A percentile compares a stretch with the other conserved stretches of the same genome.
Conservation (phyloP, 2,888 invertebrate species). For the Bombylius discolor region DNA sequence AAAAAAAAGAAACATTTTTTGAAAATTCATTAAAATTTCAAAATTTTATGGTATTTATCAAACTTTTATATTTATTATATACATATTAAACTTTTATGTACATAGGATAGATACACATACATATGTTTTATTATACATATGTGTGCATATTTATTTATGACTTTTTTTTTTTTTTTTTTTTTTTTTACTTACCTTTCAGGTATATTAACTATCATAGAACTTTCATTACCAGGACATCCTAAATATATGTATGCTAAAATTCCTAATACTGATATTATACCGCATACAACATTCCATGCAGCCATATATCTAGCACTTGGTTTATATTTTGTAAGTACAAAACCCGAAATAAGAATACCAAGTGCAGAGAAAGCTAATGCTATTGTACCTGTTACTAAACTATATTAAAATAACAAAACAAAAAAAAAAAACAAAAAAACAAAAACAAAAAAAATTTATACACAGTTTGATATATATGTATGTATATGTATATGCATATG, state of each 20-base stretch:
- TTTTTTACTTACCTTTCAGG: constrained; percentile 21
- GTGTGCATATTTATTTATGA: constrained; percentile 1
- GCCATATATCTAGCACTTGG: constrained; percentile 53
- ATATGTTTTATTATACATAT: no score
- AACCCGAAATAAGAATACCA: constrained; percentile 53
- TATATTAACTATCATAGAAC: constrained; percentile 33
- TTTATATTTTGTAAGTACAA: constrained; percentile 51
- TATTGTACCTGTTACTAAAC: constrained; percentile 58
- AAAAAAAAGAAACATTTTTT: no score
- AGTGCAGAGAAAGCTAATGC: constrained; percentile 55
- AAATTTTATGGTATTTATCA: no score
- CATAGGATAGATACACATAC: background rate
- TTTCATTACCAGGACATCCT: constrained; percentile 50
- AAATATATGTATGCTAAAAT: constrained; percentile 52
- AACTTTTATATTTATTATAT: no score
- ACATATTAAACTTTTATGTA: no score
- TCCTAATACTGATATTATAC: constrained; percentile 47
- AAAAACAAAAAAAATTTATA: no score
- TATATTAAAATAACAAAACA: constrained; percentile 21
- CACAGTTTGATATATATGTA: no score
- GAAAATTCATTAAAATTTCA: no score
- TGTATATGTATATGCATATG: no score
- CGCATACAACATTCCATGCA: constrained; percentile 55
- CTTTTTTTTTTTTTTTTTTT: no score
- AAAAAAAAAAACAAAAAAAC: no score